Base-by-base conservation (phyloP, 2,888 invertebrate species). In the Drosophila tripunctata region DNA sequence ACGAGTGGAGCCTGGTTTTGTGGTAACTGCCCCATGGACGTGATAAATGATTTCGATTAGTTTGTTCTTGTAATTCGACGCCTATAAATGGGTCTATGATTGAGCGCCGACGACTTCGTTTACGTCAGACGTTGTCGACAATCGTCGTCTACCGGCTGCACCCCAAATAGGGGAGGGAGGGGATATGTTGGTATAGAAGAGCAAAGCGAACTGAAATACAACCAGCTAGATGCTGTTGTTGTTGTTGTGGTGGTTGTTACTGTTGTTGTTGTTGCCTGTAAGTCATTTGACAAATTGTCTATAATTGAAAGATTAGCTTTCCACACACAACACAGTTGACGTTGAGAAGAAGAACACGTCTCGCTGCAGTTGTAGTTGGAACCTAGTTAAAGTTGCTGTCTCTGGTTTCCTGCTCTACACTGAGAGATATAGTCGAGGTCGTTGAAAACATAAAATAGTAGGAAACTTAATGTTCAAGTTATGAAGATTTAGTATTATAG, bases 41-140 rank as follows among this genome's bases (percentile, higher is more conserved):
- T 90, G 90, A 90, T 89, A 90, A 90, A 90, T 90, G 86, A 90
- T 88, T 90, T 90, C 90, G 90, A 90, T 90, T 90, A 90, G 90
- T 88, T 84, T 87, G 89, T 89, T 88, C 90, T 90, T 90, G 90
- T 90, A 90, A 90, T 90, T 89, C 90, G 90, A 90, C 90, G 90
- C 90, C 90, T 90, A 89, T 90, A 90, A 90, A 90, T 90, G 90
- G 90, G 81, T 85, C 90, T 88, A 84, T 89, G 90, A 90, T 88
- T 89, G 88, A 89, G 85, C 87, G 85, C 74, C 76, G 84, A 86
- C 77, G 77, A 78, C 81, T 81, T 79, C 78, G 83, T 75, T 80
- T 88, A 83, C 75, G 80, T 75, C 79, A 78, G 65, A 55, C 72
- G 67, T 57, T 73, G 77, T 80, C 70, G 76, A 67, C 67, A 58